Evolutionary conservation across 2,888 invertebrate species (phyloP).

Genomic region (Leptopilina drosophilae): DNA sequence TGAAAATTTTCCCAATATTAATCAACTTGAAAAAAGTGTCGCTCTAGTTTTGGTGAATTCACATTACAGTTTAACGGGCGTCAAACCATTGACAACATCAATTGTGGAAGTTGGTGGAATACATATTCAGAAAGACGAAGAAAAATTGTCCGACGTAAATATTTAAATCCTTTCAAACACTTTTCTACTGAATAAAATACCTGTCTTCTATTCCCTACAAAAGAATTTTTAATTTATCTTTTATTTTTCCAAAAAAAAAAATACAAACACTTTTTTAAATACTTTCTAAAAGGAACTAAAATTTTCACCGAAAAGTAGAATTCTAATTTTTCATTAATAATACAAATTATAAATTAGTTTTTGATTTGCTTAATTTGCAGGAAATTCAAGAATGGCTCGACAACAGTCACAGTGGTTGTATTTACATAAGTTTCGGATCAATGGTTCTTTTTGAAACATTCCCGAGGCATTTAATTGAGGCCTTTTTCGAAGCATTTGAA

Average conservation of each 20-base stretch:
- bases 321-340: too few species aligned
- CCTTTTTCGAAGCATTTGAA: constrained; percentile 63
- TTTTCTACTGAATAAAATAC: neutral
- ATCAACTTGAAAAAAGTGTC: constrained; percentile 76
- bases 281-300: too few species aligned
- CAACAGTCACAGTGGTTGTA: constrained; percentile 62
- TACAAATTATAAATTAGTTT: neutral
- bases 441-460: constrained; percentile 63
- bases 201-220: neutral
- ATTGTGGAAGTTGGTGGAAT: constrained; percentile 79
- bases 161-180: neutral
- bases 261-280: too few species aligned
- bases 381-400: constrained; percentile 65
- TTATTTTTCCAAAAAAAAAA: too few species aligned
- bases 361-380: constrained; percentile 47
- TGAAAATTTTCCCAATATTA: constrained; percentile 69
- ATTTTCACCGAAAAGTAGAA: too few species aligned
- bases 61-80: constrained; percentile 76
- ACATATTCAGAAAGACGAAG: constrained; percentile 74
- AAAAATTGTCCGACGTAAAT: constrained; percentile 54
- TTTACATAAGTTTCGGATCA: constrained; percentile 68
- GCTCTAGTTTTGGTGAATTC: constrained; percentile 78
- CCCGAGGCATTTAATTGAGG: constrained; percentile 54
- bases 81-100: constrained; percentile 76
- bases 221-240: neutral